Percentiles rank a stretch among this genome's conserved stretches.
These are phyloP conservation scores for Neodiprion lecontei DNA, from an alignment of 1,140 invertebrate species.

Conservation along the genomic window DNA sequence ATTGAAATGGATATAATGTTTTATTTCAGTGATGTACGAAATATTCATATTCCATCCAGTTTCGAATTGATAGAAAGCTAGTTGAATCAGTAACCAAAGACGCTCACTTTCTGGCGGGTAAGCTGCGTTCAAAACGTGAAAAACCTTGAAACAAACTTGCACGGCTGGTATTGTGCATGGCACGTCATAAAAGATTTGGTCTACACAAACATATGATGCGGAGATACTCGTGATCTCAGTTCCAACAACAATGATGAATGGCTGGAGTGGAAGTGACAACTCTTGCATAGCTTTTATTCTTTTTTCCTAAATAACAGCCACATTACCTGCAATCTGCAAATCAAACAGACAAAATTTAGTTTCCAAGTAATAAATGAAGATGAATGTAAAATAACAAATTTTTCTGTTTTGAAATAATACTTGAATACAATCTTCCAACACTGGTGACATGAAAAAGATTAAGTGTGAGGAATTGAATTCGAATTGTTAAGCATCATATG, in stretches of 20 bases:
- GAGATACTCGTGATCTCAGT: constrained; percentile 2
- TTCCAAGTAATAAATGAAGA: neutral
- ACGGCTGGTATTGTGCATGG: constrained; percentile 15
- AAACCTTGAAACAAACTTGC: constrained; percentile 21
- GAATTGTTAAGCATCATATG: no score
- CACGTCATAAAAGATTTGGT: constrained; percentile 16
- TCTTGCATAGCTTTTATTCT: constrained; percentile 10
- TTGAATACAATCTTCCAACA: neutral
- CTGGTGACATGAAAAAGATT: no score
- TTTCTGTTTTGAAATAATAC: constrained; percentile 8
- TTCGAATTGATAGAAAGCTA: no score
- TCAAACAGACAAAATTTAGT: neutral
- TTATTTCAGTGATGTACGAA: no score
- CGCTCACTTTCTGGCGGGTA: constrained; percentile 19
- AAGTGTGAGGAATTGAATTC: no score
- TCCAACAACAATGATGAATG: constrained; percentile 25
- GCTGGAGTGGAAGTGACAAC: constrained; percentile 19
- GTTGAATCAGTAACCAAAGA: constrained; percentile 7
- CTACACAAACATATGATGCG: constrained; percentile 11
- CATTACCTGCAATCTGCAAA: constrained; percentile 18
- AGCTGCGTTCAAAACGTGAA: constrained; percentile 14
- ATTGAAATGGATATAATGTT: no score
- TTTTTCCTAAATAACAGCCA: neutral
- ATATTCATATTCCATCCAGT: no score
- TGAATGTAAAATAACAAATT: neutral